A percentile compares a stretch with the other conserved stretches of the same genome.
phyloP scores from a whole-genome alignment of 2,797 vertebrate species.

The Sciurus vulgaris region DNA sequence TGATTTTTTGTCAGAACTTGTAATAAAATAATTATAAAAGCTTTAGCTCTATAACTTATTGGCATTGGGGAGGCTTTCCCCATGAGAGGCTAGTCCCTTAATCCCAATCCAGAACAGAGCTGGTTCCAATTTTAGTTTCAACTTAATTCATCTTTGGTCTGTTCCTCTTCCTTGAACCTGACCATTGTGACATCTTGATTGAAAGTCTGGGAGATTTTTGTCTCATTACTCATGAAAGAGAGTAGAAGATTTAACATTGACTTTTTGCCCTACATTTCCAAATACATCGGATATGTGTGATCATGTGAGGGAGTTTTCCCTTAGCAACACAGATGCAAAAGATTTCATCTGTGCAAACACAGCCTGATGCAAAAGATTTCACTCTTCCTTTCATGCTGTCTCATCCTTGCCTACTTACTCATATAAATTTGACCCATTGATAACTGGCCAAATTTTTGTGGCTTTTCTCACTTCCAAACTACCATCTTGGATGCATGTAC shows the following conservation, averaged over 20 bases:
- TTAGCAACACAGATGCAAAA: neutral
- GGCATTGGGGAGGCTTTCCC: neutral
- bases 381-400: neutral
- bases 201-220: neutral
- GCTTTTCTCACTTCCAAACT: neutral
- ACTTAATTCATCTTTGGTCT: neutral
- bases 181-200: neutral
- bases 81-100: neutral
- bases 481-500: neutral
- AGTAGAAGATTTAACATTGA: neutral
- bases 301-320: neutral
- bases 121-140: neutral
- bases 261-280: neutral
- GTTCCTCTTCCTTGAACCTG: neutral
- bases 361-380: neutral
- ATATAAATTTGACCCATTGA: neutral
- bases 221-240: conserved; percentile 4
- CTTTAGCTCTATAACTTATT: conserved; percentile 21
- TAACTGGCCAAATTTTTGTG: neutral
- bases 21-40: conserved; percentile 15
- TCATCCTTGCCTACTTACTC: neutral
- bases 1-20: neutral
- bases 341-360: too few relatives aligned
- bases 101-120: neutral
- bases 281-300: neutral